Base-by-base conservation (phyloP, 2,797 vertebrate genomes). In the Cyprinodon diabolis region DNA sequence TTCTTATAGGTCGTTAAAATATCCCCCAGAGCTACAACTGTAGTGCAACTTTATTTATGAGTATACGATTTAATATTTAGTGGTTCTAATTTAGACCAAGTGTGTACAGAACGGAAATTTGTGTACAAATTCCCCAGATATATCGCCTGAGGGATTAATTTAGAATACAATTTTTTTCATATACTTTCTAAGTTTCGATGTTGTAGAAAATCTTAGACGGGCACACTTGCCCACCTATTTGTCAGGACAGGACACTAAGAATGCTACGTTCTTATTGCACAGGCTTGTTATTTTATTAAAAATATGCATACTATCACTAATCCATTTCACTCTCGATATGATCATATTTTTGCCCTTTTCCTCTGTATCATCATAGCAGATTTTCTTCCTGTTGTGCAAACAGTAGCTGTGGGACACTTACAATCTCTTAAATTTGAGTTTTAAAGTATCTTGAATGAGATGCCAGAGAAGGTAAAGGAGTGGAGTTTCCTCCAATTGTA, bases 1-100 rank as follows among this genome's bases (percentile, higher is more conserved):
- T 80, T 12, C 43, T 79, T 49, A 65, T 12, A 9, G 65, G 54
- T 60, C 37, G 74, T 35, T 62, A 14, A 62, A 30, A 15, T 13
- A 1, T 56, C 10, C 14, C 30, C 4, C 13, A 23, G 6, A 45
- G 2, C 40, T 65, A 23, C 12, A 13, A 65, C 40, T 43, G 4
- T 43, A 43, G 12, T 65, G 21, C 62, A 63, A 43, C 60, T 63
- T 13, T 35, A 58, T 4, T 35, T 25, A n/a, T 13, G 8, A 63
- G 37, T 63, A 63, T 21, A 40, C 37, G 7, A 21, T 63, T n/a
- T 63, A 12, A 43, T 11, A 11, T 14, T 48, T 4, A 1, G 11
- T 65, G 10, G 19, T 65, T 12, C 37, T 45, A 5, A n/a, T 25
- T 56, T 12, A 23, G 23, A 3, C 13, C 3, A 13, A 4, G 5